Conservation (phyloP, 2,797 vertebrate genomes). For the Enteromius fasciolatus region DNA sequence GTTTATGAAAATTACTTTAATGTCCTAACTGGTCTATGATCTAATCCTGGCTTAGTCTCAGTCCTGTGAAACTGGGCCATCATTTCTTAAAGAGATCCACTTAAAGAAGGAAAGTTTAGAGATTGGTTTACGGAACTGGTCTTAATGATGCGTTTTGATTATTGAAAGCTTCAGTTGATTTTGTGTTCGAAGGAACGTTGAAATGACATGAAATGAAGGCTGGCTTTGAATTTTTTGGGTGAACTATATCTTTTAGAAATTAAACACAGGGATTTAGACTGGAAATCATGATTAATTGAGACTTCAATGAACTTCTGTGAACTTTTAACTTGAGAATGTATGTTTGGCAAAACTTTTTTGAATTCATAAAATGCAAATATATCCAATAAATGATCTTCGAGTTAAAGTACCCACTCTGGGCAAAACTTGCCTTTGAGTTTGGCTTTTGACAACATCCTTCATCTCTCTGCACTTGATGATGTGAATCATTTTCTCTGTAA, state of each 20-base stretch:
- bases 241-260: not conserved
- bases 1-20: too few relatives aligned
- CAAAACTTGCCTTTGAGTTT: not conserved
- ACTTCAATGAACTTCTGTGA: not conserved
- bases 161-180: not conserved
- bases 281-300: not conserved
- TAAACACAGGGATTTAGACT: not conserved
- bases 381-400: not conserved
- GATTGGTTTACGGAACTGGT: too few relatives aligned
- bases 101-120: too few relatives aligned
- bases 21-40: too few relatives aligned
- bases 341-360: not conserved
- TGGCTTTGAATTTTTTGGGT: not conserved
- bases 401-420: not conserved
- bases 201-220: not conserved
- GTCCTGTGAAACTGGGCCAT: too few relatives aligned
- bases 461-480: not conserved
- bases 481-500: conserved; percentile 29
- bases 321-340: not conserved
- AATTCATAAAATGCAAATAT: not conserved
- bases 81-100: too few relatives aligned
- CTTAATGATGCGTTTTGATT: not conserved
- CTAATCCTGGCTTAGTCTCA: too few relatives aligned
- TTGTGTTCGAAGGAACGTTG: not conserved
- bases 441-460: conserved; percentile 3